Percentiles rank a stretch among this genome's conserved stretches.
Evolutionary conservation across 2,888 invertebrate genomes (phyloP).

Genomic region (Drosophila tanythrix): DNA sequence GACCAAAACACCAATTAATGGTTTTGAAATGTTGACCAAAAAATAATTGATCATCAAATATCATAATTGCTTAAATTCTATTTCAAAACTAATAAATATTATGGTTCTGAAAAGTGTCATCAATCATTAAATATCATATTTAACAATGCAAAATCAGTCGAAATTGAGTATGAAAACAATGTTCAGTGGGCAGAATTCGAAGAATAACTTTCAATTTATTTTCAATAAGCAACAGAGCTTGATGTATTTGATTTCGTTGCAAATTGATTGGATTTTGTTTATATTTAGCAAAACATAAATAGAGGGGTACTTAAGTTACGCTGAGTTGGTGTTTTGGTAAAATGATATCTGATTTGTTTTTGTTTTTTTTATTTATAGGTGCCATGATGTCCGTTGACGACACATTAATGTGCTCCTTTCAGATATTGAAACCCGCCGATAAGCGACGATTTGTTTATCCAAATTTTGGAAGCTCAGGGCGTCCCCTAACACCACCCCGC

Average conservation of each 20-base stretch:
- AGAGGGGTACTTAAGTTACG: background rate
- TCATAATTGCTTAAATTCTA: background rate
- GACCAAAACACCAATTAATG: background rate
- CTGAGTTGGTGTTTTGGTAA: background rate
- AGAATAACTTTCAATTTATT: background rate
- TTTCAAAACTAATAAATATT: background rate
- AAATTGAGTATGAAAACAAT: background rate
- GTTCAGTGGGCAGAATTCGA: background rate
- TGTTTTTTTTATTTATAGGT: slow-evolving; percentile 84
- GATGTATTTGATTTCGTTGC: background rate
- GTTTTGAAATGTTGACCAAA: background rate
- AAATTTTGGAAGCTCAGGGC: slow-evolving; percentile 95
- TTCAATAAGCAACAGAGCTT: background rate
- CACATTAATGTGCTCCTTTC: slow-evolving; percentile 99
- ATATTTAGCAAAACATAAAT: background rate
- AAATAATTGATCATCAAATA: background rate
- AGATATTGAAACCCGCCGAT: slow-evolving; percentile 98
- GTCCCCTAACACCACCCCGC: slow-evolving; percentile 98
- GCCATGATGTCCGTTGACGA: slow-evolving; percentile 99
- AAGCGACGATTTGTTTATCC: slow-evolving; percentile 98
- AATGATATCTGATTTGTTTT: slow-evolving; percentile 10
- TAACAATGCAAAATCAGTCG: no score
- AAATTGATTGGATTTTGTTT: background rate
- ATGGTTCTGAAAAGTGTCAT: background rate
- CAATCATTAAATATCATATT: background rate